Conservation (phyloP, 2,113 vertebrate genomes). For the Sterrhoptilus dennistouni region DNA sequence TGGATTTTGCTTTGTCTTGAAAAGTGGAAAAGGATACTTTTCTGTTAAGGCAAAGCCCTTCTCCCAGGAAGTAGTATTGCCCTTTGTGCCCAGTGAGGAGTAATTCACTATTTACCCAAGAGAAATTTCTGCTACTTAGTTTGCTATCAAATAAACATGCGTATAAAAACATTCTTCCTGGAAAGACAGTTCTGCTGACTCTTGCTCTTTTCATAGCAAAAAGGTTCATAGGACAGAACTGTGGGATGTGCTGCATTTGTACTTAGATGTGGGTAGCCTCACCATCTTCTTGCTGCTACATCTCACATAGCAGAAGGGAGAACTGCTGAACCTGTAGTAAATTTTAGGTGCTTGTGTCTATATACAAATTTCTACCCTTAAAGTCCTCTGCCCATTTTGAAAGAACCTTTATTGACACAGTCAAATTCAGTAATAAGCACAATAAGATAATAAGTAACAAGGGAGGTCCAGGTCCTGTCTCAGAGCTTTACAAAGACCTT, state of each 20-base stretch:
- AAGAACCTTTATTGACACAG: accelerated
- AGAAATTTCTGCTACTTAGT: neutral
- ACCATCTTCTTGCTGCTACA: neutral
- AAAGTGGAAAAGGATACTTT: neutral
- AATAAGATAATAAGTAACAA: neutral
- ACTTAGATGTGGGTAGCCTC: neutral
- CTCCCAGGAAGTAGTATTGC: neutral
- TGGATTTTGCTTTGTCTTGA: neutral
- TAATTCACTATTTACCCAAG: neutral
- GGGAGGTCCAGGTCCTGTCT: neutral
- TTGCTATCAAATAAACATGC: neutral
- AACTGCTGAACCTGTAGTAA: neutral
- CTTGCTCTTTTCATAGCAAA: neutral
- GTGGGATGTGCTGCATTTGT: neutral
- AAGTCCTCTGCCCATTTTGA: neutral
- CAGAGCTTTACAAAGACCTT: neutral
- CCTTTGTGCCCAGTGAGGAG: neutral
- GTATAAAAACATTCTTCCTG: neutral
- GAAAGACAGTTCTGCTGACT: neutral
- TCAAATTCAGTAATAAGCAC: neutral
- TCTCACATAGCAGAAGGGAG: neutral
- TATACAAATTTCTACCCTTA: neutral
- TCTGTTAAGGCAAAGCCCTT: neutral
- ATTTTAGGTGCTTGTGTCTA: neutral
- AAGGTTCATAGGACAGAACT: neutral